Conservation (phyloP, 2,113 vertebrate species). For the Bolborhynchus lineola region DNA sequence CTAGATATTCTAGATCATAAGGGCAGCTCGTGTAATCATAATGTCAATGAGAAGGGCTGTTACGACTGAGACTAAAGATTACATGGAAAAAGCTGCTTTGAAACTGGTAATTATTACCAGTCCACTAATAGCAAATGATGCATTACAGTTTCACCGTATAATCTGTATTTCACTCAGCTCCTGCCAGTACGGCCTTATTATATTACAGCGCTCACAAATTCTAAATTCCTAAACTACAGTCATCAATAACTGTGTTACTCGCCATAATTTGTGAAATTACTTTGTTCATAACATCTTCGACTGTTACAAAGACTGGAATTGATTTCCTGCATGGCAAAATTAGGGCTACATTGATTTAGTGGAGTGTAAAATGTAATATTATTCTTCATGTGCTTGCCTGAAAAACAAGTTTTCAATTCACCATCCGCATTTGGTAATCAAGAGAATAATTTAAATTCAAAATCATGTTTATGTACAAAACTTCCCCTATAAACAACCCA, state of each 20-base stretch:
- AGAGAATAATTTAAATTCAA: constrained; percentile 66
- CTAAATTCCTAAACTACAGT: constrained; percentile 77
- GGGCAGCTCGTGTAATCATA: constrained; percentile 80
- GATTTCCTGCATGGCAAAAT: constrained; percentile 79
- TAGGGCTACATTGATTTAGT: constrained; percentile 79
- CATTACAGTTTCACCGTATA: constrained; percentile 77
- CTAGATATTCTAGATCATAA: constrained; percentile 77
- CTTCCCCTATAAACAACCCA: neutral
- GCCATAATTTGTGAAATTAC: constrained; percentile 82
- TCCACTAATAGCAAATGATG: constrained; percentile 84
- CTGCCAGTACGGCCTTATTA: constrained; percentile 63
- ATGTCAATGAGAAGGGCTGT: constrained; percentile 84
- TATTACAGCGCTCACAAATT: constrained; percentile 72
- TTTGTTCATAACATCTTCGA: constrained; percentile 82
- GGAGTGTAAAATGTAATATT: constrained; percentile 76
- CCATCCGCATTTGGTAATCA: constrained; percentile 64
- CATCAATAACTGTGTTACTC: constrained; percentile 82
- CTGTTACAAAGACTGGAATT: constrained; percentile 78
- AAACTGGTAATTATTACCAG: constrained; percentile 86
- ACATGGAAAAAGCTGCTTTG: constrained; percentile 78
- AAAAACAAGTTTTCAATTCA: constrained; percentile 76
- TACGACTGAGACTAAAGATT: constrained; percentile 80
- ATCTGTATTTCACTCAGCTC: constrained; percentile 78
- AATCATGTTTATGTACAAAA: constrained; percentile 26
- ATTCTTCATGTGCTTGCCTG: constrained; percentile 76